Evolutionary conservation across 2,113 vertebrate genomes (phyloP).

Genomic region (Barnardius zonarius): DNA sequence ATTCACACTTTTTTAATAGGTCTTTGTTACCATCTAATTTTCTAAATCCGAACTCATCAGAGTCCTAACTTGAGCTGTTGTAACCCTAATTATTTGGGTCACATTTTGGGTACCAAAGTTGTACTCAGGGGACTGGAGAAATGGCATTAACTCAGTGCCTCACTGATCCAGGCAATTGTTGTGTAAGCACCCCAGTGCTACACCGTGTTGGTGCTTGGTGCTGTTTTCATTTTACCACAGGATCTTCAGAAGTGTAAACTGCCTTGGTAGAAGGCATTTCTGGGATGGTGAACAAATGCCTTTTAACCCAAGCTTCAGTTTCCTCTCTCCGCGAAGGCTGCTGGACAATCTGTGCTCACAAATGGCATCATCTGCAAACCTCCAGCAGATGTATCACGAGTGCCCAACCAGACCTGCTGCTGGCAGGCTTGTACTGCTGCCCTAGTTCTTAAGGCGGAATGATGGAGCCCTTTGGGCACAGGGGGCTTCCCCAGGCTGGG

Average conservation of each 20-base stretch:
- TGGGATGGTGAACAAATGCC: background rate
- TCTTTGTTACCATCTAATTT: background rate
- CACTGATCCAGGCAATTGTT: background rate
- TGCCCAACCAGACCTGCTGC: background rate
- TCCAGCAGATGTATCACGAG: rapidly evolving
- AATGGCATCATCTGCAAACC: background rate
- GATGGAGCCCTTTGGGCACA: background rate
- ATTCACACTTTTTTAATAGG: background rate
- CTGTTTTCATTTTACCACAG: background rate
- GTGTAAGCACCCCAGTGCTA: background rate
- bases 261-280: background rate
- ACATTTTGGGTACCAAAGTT: background rate
- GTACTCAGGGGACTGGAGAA: background rate
- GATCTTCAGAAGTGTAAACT: background rate
- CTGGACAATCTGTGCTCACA: background rate
- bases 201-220: background rate
- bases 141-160: background rate
- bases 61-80: background rate
- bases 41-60: background rate
- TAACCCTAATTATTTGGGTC: background rate
- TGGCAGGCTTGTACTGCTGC: background rate
- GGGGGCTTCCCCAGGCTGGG: background rate
- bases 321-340: background rate
- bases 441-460: background rate
- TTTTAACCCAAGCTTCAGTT: background rate